Base-by-base conservation (phyloP, 2,113 vertebrate genomes). In the Cettia cetti region DNA sequence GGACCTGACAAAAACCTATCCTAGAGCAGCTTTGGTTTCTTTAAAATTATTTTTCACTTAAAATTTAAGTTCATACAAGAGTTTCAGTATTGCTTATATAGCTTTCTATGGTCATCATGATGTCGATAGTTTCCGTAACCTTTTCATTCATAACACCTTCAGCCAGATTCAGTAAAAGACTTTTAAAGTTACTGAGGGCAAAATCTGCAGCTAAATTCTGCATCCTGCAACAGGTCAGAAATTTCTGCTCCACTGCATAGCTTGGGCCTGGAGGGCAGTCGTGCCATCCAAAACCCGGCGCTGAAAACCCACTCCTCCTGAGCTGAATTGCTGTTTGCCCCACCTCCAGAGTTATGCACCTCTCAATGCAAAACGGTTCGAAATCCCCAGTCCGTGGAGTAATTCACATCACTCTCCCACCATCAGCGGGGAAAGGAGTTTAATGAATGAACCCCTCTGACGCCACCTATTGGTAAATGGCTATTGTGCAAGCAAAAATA, bases 361-460 rank as follows among this genome's bases (percentile, higher is more conserved):
- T 45, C 37, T 63, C 37, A 63, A n/a, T 82, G 64, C 15, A 84
- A 35, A 30, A 50, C 66, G 31, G 16, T 27, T 77, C 0, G 0
- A 77, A 68, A 65, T 26, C 11, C 35, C 33, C n/a, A 26, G 9
- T 15, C 9, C 5, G 0, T 1, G 2, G 3, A 19, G 13, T 26
- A n/a, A 42, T 15, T 61, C 39, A 31, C 10, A n/a, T 23, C 28
- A 9, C 8, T 57, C n/a, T 76, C 24, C 37, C 28, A 28, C 22
- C 10, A 5, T 11, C 9, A n/a, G 44, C 64, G 0, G 1, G 31
- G 35, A 70, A 40, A 57, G 10, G 40, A 9, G 7, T 20, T 26
- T 60, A 13, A 19, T 28, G 31, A 31, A 57, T 40, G n/a, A 81
- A 1, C 12, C 6, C 17, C 23, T 45, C 21, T 45, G 22, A 22